A percentile compares a stretch with the other conserved stretches of the same genome.
Conservation (phyloP, 1,140 invertebrate species). For the Pogonomyrmex barbatus region DNA sequence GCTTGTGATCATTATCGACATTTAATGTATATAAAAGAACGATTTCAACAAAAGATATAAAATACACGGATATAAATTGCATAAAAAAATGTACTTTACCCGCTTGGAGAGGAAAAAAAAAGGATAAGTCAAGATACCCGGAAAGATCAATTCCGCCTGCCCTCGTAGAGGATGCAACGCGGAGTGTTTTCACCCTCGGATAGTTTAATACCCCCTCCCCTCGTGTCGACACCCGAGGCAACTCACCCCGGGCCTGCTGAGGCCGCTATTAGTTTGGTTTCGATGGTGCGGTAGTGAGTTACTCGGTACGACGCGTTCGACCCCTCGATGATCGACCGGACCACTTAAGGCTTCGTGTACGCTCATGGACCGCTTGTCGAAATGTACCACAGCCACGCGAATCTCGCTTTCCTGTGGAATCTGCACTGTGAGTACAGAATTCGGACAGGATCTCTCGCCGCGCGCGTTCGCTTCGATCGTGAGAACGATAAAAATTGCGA, state of each 20-base stretch:
- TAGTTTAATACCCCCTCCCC: constrained; percentile 65
- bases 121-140: not conserved
- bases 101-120: not conserved
- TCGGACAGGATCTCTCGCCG: not conserved
- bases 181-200: constrained; percentile 69
- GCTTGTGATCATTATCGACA: not conserved
- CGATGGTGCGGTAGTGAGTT: constrained; percentile 82
- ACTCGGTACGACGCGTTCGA: constrained; percentile 81
- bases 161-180: constrained; percentile 25
- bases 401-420: constrained; percentile 82
- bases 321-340: constrained; percentile 67
- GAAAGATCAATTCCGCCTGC: constrained; percentile 35
- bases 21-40: not conserved
- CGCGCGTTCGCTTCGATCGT: not conserved
- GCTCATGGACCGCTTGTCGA: constrained; percentile 52
- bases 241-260: constrained; percentile 65
- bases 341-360: constrained; percentile 53
- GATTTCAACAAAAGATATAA: not conserved
- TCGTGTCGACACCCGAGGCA: constrained; percentile 65
- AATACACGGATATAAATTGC: not conserved
- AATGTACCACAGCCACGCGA: constrained; percentile 82
- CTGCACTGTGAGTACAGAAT: constrained; percentile 77
- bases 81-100: not conserved
- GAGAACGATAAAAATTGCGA: too few relatives aligned
- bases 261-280: constrained; percentile 81